Conservation (phyloP, 2,888 invertebrate species). For the Elegia similella region DNA sequence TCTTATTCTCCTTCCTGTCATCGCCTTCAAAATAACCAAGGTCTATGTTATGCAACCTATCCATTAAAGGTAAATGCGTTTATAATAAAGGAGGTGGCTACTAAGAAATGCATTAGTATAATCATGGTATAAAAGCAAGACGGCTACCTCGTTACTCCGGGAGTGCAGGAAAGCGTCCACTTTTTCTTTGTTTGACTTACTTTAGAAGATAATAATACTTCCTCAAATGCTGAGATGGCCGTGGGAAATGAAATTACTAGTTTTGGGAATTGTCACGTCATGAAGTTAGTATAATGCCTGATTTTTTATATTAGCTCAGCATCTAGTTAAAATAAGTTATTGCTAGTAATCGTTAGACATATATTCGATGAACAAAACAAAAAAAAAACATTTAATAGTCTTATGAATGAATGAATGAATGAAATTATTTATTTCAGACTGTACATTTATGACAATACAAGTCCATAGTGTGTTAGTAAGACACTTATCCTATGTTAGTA, state of each 20-base stretch:
- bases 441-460: too few species aligned
- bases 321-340: background rate
- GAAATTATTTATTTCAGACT: too few species aligned
- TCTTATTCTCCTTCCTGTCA: background rate
- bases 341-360: too few species aligned
- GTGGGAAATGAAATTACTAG: constrained; percentile 69
- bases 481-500: too few species aligned
- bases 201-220: constrained; percentile 71
- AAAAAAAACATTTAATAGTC: too few species aligned
- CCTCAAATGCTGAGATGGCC: constrained; percentile 69
- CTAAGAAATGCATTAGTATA: constrained; percentile 66
- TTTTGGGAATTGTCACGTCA: constrained; percentile 40
- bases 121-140: constrained; percentile 64
- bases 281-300: constrained; percentile 10
- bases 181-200: constrained; percentile 62
- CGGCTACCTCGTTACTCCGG: constrained; percentile 54
- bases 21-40: constrained; percentile 1
- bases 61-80: constrained; percentile 62
- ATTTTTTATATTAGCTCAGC: background rate
- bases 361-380: too few species aligned
- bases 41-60: constrained; percentile 31
- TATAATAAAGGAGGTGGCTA: constrained; percentile 60
- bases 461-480: too few species aligned
- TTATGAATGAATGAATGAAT: too few species aligned
- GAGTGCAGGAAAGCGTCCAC: constrained; percentile 22